Conservation (phyloP, 2,888 invertebrate species). For the Sylvicola fuscatus region DNA sequence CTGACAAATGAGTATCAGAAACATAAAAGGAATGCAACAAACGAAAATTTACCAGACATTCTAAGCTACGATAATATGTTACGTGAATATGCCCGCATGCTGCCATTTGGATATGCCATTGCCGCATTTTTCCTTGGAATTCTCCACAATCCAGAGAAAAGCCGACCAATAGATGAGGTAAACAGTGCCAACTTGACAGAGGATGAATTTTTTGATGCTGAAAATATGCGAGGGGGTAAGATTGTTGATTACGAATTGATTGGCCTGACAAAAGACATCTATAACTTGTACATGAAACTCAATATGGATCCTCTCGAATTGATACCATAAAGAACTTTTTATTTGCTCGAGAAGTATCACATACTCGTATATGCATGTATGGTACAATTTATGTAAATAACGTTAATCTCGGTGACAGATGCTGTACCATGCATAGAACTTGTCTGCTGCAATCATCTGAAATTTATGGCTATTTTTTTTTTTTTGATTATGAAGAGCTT, state of each 20-base stretch:
- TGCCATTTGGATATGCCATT: conserved; percentile 15
- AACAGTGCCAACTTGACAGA: conserved; percentile 6
- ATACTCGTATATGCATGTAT: too few species aligned
- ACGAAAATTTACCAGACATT: conserved; percentile 10
- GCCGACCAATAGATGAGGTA: conserved; percentile 9
- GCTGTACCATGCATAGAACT: too few species aligned
- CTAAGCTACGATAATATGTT: conserved; percentile 14
- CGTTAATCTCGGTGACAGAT: too few species aligned
- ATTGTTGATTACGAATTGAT: conserved; percentile 17
- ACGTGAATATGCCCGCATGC: conserved; percentile 16
- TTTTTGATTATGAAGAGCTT: too few species aligned
- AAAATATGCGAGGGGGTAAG: conserved; percentile 15
- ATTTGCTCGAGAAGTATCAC: too few species aligned
- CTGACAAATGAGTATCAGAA: conserved; percentile 10
- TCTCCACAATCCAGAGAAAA: conserved; percentile 12
- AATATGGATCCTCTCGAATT: too few species aligned
- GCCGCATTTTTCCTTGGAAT: conserved; percentile 14
- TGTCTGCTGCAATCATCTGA: too few species aligned
- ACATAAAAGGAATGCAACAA: conserved; percentile 5
- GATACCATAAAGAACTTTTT: too few species aligned
- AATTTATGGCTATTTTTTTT: too few species aligned
- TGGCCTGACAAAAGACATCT: conserved; percentile 16
- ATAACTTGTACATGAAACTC: conserved; percentile 10
- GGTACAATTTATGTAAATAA: too few species aligned
- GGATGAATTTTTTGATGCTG: conserved; percentile 9